Evolutionary conservation across 1,140 invertebrate species (phyloP).

Genomic region (Aphaenogaster rudis): DNA sequence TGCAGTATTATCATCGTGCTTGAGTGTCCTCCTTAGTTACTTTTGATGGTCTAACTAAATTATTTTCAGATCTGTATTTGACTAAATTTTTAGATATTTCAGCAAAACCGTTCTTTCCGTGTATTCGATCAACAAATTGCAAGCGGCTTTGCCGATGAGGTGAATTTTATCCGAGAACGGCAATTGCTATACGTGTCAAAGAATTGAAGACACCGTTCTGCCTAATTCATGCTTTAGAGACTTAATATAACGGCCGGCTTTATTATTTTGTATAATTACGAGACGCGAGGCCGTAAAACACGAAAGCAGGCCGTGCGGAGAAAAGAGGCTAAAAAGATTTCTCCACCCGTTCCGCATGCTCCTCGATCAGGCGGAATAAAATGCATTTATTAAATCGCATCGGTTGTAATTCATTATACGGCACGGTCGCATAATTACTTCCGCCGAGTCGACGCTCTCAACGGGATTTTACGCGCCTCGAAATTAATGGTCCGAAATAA

Average conservation of each 20-base stretch:
- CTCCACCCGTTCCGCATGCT: constrained; percentile 7
- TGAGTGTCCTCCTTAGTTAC: no score
- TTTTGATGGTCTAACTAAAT: no score
- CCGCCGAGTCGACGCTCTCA: constrained; percentile 34
- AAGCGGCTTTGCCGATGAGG: neutral
- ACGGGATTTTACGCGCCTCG: constrained; percentile 35
- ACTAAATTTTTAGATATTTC: no score
- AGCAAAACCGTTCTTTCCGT: no score
- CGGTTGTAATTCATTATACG: constrained; percentile 47
- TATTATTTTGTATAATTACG: constrained; percentile 38
- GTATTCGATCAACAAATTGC: neutral
- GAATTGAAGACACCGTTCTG: neutral
- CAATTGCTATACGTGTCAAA: neutral
- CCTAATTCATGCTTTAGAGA: constrained; percentile 1
- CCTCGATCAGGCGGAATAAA: constrained; percentile 43
- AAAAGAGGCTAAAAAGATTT: constrained; percentile 7
- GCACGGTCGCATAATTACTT: constrained; percentile 56
- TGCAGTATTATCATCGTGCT: no score
- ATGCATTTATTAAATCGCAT: constrained; percentile 56
- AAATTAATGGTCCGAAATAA: constrained; percentile 53
- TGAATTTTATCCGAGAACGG: neutral
- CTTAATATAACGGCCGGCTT: constrained; percentile 13
- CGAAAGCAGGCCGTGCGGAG: constrained; percentile 39
- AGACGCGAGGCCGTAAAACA: constrained; percentile 19
- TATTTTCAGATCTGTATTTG: no score